These are phyloP conservation scores for Chalcosyrphus nemorum DNA, from an alignment of 2,888 invertebrate genomes.

Conservation along the genomic window DNA sequence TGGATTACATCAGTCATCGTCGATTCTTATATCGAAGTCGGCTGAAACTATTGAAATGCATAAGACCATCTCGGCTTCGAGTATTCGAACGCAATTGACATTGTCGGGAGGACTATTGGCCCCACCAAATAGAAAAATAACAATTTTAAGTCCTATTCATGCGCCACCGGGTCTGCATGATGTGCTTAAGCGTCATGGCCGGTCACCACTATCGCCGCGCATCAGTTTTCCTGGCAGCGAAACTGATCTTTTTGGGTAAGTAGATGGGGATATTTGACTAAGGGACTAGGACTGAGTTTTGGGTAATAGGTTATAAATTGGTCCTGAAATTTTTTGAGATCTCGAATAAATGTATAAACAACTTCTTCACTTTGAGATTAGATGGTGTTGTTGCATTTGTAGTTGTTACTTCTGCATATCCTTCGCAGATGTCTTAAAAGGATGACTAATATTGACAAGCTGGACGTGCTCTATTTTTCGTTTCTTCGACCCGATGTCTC, in stretches of 20 bases:
- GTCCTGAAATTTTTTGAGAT: no score
- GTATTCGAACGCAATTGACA: slow-evolving; percentile 81
- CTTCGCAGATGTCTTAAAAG: no score
- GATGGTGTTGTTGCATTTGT: no score
- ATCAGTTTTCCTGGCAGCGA: slow-evolving; percentile 82
- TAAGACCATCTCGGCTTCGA: slow-evolving; percentile 77
- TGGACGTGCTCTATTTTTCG: no score
- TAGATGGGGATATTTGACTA: slow-evolving; percentile 36
- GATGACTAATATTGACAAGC: no score
- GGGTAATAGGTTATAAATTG: no score
- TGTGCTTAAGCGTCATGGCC: slow-evolving; percentile 80
- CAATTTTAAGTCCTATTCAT: slow-evolving; percentile 90
- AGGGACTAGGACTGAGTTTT: no score
- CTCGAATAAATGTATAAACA: no score
- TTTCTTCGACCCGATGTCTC: no score
- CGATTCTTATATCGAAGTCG: slow-evolving; percentile 81
- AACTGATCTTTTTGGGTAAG: slow-evolving; percentile 81
- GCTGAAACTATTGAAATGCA: slow-evolving; percentile 82
- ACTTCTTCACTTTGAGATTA: no score
- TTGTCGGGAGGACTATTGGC: slow-evolving; percentile 81
- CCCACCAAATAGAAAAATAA: slow-evolving; percentile 84
- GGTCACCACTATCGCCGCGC: slow-evolving; percentile 81
- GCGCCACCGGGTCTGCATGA: slow-evolving; percentile 85
- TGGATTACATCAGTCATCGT: slow-evolving; percentile 81
- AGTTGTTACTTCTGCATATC: no score